Base-by-base conservation (phyloP, 2,888 invertebrate species). In the Hemicrepidius hirtus region DNA sequence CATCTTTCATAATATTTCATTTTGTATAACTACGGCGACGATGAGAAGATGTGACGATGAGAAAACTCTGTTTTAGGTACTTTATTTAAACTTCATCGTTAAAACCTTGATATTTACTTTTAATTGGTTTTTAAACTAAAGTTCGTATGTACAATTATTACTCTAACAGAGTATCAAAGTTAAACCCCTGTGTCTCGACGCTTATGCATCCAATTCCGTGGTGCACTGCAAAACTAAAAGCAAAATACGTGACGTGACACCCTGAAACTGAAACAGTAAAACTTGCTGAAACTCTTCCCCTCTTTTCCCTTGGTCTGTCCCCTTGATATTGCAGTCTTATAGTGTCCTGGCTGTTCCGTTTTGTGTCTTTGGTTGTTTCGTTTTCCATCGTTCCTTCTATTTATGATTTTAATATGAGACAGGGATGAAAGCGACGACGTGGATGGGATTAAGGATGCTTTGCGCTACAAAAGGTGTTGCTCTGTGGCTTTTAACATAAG, bases 401-500 rank as follows among this genome's bases (percentile, higher is more conserved):
- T 68, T 59, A 65, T 68, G 57, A 49, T 53, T 64, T 65, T 73
- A 55, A 64, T 68, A 73, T 57, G 59, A 68, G 73, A 72, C 63
- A 60, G 64, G 53, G 69, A 73, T 65, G 60, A 59, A 63, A 35
- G 41, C 40, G 50, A 60, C 69, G 64, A 73, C 73, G 73, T 73
- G 66, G 44, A 65, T 40, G 41, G 53, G 62, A 71, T 71, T 71
- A 71, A 35, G 60, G 64, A 59, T 53, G 41, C 62, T 50, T 59
- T 40, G 46, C 46, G 50, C 40, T 72, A 62, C 59, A 69, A 66
- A 68, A 65, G 73, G 73, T 73, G 73, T 73, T 73, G 68, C 73
- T 73, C 65, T 68, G 68, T 69, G 73, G 69, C 73, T 69, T 69
- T 73, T 73, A 73, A 73, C 69, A 69, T 73, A 73, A 68, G 69